These are phyloP conservation scores for Drosophila picticornis DNA, from an alignment of 2,888 invertebrate genomes.

Conservation along the genomic window DNA sequence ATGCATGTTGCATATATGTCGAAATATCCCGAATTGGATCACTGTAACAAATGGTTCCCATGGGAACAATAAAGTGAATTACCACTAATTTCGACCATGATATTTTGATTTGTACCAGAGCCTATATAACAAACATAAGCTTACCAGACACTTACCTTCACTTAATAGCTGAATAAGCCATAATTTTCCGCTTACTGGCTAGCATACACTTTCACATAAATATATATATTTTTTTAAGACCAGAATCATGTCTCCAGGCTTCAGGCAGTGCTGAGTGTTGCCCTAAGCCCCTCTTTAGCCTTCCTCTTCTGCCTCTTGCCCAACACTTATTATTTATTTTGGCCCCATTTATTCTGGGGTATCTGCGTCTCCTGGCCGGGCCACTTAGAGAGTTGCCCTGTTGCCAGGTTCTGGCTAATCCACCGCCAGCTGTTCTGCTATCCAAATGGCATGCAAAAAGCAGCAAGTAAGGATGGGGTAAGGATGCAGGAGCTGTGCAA, in stretches of 20 bases:
- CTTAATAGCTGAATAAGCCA: constrained; percentile 48
- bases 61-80: not conserved
- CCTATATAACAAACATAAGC: constrained; percentile 10
- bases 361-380: constrained; percentile 29
- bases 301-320: not conserved
- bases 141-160: constrained; percentile 35
- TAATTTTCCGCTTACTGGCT: constrained; percentile 26
- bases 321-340: constrained; percentile 19
- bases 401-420: constrained; percentile 25
- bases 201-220: constrained; percentile 22
- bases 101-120: not conserved
- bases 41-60: not conserved
- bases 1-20: not conserved
- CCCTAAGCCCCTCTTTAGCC: constrained; percentile 15
- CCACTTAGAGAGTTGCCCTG: constrained; percentile 36
- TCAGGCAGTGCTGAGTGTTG: constrained; percentile 7
- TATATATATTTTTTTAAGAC: constrained; percentile 22
- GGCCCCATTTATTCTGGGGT: constrained; percentile 33
- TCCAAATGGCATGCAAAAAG: constrained; percentile 46
- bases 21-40: not conserved
- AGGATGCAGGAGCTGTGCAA: constrained; percentile 24
- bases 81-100: not conserved
- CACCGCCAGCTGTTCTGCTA: constrained; percentile 35
- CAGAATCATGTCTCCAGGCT: constrained; percentile 18
- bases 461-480: not conserved